A percentile compares a stretch with the other conserved stretches of the same genome.
phyloP scores from a whole-genome alignment of 2,888 invertebrate genomes.

The Drosophila gaucha region DNA sequence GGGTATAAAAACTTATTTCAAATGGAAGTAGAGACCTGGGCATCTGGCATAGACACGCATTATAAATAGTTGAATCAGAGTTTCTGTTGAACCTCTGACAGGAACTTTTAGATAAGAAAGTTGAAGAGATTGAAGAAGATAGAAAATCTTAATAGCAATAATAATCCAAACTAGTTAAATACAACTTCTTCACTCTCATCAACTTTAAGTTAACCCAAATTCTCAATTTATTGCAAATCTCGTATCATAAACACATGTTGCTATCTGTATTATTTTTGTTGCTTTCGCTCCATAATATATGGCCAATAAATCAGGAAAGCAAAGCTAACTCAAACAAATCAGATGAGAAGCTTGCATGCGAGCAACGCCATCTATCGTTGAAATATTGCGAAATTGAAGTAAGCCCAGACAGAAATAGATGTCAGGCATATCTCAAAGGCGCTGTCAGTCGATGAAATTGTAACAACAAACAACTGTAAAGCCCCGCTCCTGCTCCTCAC shows the following conservation, averaged over 20 bases:
- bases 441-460: slow-evolving; percentile 8
- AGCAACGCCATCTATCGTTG: slow-evolving; percentile 2
- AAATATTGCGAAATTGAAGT: background rate
- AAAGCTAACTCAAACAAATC: slow-evolving; percentile 1
- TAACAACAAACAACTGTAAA: background rate
- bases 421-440: background rate
- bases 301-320: background rate
- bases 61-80: no score
- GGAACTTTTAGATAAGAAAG: no score
- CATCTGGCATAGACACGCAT: no score
- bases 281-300: background rate
- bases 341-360: background rate
- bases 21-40: no score
- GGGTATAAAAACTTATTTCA: no score
- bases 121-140: background rate
- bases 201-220: background rate
- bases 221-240: slow-evolving; percentile 1
- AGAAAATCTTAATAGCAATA: background rate
- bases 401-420: background rate
- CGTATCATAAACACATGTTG: background rate
- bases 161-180: no score
- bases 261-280: background rate
- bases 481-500: no score
- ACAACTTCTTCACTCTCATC: background rate
- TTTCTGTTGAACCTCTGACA: no score